Base-by-base conservation (phyloP, 2,888 invertebrate genomes). In the Dicranocentrus wangi region DNA sequence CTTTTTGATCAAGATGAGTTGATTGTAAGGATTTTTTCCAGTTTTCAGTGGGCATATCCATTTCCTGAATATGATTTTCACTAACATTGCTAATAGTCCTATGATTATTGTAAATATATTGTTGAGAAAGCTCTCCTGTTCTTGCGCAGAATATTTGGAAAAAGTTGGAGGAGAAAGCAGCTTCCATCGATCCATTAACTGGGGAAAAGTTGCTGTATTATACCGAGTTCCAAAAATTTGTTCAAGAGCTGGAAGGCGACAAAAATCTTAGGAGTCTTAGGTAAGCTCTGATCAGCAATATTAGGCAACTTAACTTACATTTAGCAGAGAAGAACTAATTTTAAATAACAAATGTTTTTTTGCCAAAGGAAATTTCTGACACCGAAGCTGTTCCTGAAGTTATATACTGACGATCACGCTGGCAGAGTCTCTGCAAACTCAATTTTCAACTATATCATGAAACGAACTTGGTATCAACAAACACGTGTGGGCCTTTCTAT, bases 381-480 rank as follows among this genome's bases (percentile, higher is more conserved):
- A 39, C 93, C 97, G 0, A 93, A 92, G 85, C 93, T 96, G 15
- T 98, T 97, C 89, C 94, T 95, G 0, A 95, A 96, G 83, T 90
- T 98, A 2, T 94, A 95, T 88, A 94, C 94, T 81, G 93, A 93
- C 0, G 97, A 98, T 88, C 93, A 94, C 0, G 93, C 94, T 87
- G 97, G 97, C 0, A 91, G 95, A 77, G 94, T 98, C 32, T 93
- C 95, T 21, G 95, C 96, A 19, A 94, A 94, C 88, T 94, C 95
- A 0, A 91, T 98, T 81, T 98, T 97, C 89, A 98, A 97, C 89
- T 98, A 98, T 88, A 94, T 96, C 0, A 96, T 97, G 96, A 91
- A 96, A 15, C 94, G 97, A 88, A 95, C 97, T 7, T 98, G 98
- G 97, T 90, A 97, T 61, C 95, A 96, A 87, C 97, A 98, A 90